phyloP scores from a whole-genome alignment of 2,797 vertebrate species.

The Petrocephalus schoutedeni region DNA sequence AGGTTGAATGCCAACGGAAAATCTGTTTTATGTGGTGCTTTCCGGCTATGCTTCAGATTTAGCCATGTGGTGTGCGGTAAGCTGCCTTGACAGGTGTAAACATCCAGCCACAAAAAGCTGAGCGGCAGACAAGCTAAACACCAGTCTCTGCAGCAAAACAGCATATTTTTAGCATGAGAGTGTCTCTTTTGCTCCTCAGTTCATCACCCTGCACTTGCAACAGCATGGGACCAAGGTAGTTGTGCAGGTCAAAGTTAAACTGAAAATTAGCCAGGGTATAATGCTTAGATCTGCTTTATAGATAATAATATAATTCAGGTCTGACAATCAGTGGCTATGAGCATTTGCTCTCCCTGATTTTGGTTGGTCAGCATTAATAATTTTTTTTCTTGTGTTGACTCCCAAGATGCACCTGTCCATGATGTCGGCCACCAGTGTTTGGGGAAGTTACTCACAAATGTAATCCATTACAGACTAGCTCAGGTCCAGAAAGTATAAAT shows the following conservation, averaged over 20 bases:
- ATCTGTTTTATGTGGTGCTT: background rate
- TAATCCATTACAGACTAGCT: too few species aligned
- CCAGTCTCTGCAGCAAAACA: background rate
- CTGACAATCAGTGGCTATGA: background rate
- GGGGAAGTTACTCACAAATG: too few species aligned
- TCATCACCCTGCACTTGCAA: background rate
- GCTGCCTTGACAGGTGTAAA: background rate
- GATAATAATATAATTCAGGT: background rate
- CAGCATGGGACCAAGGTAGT: background rate
- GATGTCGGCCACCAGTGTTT: background rate
- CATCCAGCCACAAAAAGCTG: background rate
- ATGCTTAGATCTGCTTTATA: background rate
- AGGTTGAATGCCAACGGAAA: background rate
- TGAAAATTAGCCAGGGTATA: background rate
- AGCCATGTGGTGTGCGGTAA: background rate
- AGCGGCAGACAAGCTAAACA: background rate
- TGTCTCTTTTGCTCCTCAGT: background rate
- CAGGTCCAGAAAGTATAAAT: too few species aligned
- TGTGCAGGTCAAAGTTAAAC: background rate
- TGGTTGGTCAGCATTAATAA: background rate
- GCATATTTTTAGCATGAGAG: background rate
- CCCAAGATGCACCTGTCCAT: background rate
- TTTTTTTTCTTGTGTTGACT: background rate
- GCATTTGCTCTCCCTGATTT: background rate
- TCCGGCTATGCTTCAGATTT: slow-evolving; percentile 1